Evolutionary conservation across 1,140 invertebrate genomes (phyloP), one percentile per base, ranked within the genome.

Genomic region (Grapholita molesta): DNA sequence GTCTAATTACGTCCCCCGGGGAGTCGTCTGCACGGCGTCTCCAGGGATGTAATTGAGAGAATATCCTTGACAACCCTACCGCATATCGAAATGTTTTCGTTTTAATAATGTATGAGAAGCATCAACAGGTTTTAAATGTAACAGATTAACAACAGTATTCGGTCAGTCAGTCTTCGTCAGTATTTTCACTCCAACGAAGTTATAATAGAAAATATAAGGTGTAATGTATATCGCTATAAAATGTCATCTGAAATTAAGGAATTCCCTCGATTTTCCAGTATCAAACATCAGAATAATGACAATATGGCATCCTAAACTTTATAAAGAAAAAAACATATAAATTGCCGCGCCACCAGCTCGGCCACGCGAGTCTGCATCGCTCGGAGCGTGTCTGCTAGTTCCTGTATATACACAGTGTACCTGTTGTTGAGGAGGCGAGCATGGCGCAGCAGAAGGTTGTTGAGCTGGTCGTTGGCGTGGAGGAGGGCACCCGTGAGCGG

Each of bases 291-390:
- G n/a, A n/a, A n/a, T n/a, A n/a, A n/a, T n/a, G n/a, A n/a, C n/a
- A n/a, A n/a, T n/a, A n/a, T n/a, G n/a, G n/a, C n/a, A n/a, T n/a
- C n/a, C n/a, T n/a, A n/a, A n/a, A n/a, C n/a, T n/a, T n/a, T n/a
- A n/a, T n/a, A n/a, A n/a, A n/a, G n/a, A n/a, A n/a, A n/a, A n/a
- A n/a, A n/a, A n/a, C n/a, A n/a, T n/a, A n/a, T n/a, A n/a, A n/a
- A n/a, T n/a, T n/a, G 92, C 78, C 95, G 95, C 52, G 96, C 96
- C 73, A 99, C 95, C 18, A 99, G 91, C 80, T 98, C 97, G 2
- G 98, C 96, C 64, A 99, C 94, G 69, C 98, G 94, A 67, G 95
- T 94, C 91, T 99, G 98, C 98, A 99, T 99, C 74, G 96, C 94
- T 85, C 95, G 94, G 83, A 96, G 97, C 97, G 30, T 93, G 48